phyloP scores from a whole-genome alignment of 2,113 vertebrate genomes.

The Anoplopoma fimbria region DNA sequence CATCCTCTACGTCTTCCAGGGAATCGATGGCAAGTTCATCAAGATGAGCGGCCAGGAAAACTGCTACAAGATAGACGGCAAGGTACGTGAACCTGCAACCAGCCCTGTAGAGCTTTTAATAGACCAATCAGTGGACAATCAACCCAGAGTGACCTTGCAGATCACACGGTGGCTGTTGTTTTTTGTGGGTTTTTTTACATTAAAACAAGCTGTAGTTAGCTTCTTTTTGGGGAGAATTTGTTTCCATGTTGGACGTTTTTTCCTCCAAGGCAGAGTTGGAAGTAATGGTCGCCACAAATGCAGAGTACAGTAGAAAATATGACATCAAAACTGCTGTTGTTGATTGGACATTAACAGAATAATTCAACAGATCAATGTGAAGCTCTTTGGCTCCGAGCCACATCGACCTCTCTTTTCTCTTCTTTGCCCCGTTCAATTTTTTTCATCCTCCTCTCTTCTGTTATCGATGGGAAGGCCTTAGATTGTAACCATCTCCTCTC shows the following conservation, averaged over 20 bases:
- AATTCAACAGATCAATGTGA: constrained; percentile 71
- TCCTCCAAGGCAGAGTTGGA: background rate
- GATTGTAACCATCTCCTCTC: constrained; percentile 27
- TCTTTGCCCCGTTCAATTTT: constrained; percentile 16
- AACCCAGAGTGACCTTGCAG: background rate
- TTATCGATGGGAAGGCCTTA: constrained; percentile 19
- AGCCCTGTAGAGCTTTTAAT: background rate
- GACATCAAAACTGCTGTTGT: constrained; percentile 33
- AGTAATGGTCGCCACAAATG: background rate
- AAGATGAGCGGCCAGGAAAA: constrained; percentile 93
- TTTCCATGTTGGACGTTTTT: background rate
- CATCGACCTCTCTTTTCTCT: constrained; percentile 39
- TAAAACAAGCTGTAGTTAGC: background rate
- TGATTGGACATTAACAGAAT: constrained; percentile 40
- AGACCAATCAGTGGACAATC: background rate
- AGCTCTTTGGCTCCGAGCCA: constrained; percentile 60
- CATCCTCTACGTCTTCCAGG: constrained; percentile 98
- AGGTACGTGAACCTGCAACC: constrained; percentile 81
- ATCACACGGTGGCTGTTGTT: background rate
- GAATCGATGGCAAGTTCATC: constrained; percentile 96
- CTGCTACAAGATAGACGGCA: constrained; percentile 94
- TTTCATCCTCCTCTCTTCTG: background rate
- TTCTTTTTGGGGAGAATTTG: background rate
- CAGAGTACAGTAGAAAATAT: constrained; percentile 13
- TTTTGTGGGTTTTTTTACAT: background rate